phyloP scores from a whole-genome alignment of 2,113 vertebrate species.

The Ivindomyrus marchei region DNA sequence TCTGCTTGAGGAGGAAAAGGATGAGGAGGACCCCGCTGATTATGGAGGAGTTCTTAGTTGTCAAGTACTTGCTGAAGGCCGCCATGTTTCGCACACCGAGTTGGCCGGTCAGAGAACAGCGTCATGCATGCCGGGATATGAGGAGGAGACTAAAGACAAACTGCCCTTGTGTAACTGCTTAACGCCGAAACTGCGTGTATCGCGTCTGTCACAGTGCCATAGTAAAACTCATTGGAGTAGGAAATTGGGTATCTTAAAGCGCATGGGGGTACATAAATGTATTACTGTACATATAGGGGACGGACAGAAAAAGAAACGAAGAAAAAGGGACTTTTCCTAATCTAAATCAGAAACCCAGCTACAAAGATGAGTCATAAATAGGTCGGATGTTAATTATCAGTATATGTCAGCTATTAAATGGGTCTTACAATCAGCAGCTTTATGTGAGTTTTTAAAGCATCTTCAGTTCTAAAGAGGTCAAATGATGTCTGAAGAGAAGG shows the following conservation, averaged over 20 bases:
- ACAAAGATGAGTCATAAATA: background rate
- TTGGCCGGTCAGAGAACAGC: slow-evolving; percentile 12
- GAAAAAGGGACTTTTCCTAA: background rate
- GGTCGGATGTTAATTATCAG: background rate
- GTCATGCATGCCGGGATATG: slow-evolving; percentile 27
- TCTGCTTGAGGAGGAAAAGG: slow-evolving; percentile 66
- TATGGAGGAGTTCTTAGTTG: slow-evolving; percentile 75
- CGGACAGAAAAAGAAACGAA: background rate
- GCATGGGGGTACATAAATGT: background rate
- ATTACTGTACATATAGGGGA: background rate
- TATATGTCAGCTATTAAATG: background rate
- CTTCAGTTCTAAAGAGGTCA: background rate
- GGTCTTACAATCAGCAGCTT: background rate
- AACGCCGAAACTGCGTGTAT: background rate
- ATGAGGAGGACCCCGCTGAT: slow-evolving; percentile 69
- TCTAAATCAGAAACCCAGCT: background rate
- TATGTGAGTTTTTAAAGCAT: background rate
- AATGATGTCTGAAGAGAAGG: background rate
- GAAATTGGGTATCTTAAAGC: background rate
- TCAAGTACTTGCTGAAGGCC: slow-evolving; percentile 81
- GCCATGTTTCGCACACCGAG: slow-evolving; percentile 64
- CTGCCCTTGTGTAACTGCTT: background rate
- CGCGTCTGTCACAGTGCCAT: background rate
- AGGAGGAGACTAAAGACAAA: background rate
- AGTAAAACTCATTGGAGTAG: background rate